Evolutionary conservation across 37 sponge, comb jelly and placozoan genomes (phyloP), one percentile per base, ranked within the genome.

Genomic region (Halichondria panicea): DNA sequence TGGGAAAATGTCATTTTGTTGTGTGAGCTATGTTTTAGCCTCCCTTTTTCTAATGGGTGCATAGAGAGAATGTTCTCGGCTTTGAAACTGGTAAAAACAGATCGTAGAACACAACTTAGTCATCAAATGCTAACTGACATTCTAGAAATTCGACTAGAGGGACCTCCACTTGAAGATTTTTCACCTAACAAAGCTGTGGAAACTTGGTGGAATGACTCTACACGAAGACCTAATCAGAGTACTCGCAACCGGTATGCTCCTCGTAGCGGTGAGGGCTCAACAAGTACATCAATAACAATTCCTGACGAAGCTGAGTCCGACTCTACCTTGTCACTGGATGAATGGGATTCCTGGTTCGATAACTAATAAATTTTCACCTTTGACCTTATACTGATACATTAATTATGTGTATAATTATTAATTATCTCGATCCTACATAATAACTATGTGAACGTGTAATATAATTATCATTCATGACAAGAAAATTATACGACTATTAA

Each of bases 131-230:
- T 79, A 21, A 68, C 37, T 68, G 71, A 79, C 71, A 62, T 79
- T 21, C 43, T 69, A 44, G 70, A 79, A 35, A 69, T 79, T 66
- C 36, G 41, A 19, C 31, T 68, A 15, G 70, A 79, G 42, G 80
- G 80, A 33, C 71, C 71, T 22, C 5, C 71, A 18, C 50, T 79
- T 8, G 32, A 54, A 28, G 4, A 3, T 50, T 75, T 75, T 28
- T 67, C 52, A 43, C 79, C 68, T 12, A 46, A 66, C 8, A 19
- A 52, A 30, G 79, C 58, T 6, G 45, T 78, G 7, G 56, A 78
- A 32, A 15, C 68, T 13, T 70, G 80, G 80, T 79, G 80, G 80
- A 50, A 45, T 6, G 80, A 68, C 36, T 70, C 80, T 79, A 42
- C 63, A 25, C 38, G 71, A 24, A 68, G 80, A 69, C 68, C 68